These are phyloP conservation scores for Gymnoscopelus microlampas DNA, from an alignment of 2,797 vertebrate species.

Conservation along the genomic window DNA sequence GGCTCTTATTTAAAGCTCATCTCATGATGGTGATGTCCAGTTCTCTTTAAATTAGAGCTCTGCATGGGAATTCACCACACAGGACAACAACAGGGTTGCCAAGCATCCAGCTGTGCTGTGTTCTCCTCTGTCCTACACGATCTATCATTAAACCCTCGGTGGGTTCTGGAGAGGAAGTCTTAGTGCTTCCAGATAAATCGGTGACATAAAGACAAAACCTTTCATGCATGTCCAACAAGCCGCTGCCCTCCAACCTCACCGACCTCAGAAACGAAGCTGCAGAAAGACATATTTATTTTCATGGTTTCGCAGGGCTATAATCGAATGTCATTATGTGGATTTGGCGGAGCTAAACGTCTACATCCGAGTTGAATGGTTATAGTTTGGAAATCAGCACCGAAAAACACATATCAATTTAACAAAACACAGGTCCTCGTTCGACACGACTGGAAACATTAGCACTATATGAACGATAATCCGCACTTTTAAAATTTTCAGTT, in stretches of 20 bases:
- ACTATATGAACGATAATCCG: constrained; percentile 34
- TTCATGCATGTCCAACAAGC: constrained; percentile 66
- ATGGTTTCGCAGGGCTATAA: constrained; percentile 69
- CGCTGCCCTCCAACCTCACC: constrained; percentile 50
- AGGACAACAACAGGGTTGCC: constrained; percentile 13
- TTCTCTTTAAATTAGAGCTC: constrained; percentile 35
- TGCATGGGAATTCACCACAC: constrained; percentile 34
- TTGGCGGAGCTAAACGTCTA: constrained; percentile 54
- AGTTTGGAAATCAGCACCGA: constrained; percentile 54
- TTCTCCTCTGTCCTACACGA: constrained; percentile 38
- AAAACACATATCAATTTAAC: constrained; percentile 14
- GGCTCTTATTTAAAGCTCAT: constrained; percentile 27
- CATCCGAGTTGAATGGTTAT: constrained; percentile 35
- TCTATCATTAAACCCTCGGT: constrained; percentile 63
- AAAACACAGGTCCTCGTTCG: background rate
- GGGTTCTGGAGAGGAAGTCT: constrained; percentile 67
- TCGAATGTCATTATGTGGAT: constrained; percentile 73
- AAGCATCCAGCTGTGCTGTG: constrained; percentile 37
- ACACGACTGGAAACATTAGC: constrained; percentile 11
- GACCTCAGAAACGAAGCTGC: constrained; percentile 66
- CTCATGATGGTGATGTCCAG: constrained; percentile 31
- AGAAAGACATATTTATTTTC: constrained; percentile 75
- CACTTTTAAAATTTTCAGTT: constrained; percentile 33
- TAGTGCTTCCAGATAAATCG: constrained; percentile 66
- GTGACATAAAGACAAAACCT: constrained; percentile 60